A percentile compares a stretch with the other conserved stretches of the same genome.
Evolutionary conservation across 2,113 vertebrate species (phyloP).

Genomic region (Tetrao urogallus): DNA sequence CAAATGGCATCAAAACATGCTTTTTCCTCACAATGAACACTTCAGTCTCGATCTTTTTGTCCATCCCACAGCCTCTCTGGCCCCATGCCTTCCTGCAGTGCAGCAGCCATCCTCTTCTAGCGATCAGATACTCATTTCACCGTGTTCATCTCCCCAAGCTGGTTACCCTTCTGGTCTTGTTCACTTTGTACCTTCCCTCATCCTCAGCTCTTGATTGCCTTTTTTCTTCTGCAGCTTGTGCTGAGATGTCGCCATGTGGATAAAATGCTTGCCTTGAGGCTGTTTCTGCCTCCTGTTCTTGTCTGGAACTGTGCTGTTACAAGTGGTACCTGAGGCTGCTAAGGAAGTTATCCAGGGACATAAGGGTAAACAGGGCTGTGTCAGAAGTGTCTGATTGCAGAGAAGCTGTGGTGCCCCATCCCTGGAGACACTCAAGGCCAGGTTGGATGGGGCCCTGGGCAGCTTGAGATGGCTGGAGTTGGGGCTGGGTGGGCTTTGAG

Average conservation of each 20-base stretch:
- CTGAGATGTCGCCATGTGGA: neutral
- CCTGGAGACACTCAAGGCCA: too few relatives aligned
- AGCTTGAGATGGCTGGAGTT: too few relatives aligned
- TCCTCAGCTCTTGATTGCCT: neutral
- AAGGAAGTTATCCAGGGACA: neutral
- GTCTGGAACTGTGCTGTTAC: neutral
- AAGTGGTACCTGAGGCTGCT: neutral
- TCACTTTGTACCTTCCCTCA: too few relatives aligned
- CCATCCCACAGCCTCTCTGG: too few relatives aligned
- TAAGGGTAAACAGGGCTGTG: accelerated
- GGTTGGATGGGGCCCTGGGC: too few relatives aligned
- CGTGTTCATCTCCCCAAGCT: too few relatives aligned
- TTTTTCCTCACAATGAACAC: neutral
- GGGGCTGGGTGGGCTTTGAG: too few relatives aligned
- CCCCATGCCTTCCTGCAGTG: too few relatives aligned
- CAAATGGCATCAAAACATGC: neutral
- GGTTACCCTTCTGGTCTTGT: too few relatives aligned
- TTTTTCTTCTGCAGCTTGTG: neutral
- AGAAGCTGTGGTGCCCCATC: too few relatives aligned
- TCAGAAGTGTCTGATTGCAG: neutral
- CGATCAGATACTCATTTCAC: too few relatives aligned
- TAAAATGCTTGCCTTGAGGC: neutral
- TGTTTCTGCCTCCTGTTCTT: neutral
- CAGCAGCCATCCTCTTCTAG: too few relatives aligned
- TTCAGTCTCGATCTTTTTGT: neutral